Evolutionary conservation across 1,140 invertebrate genomes (phyloP), one percentile per base, ranked within the genome.

Genomic region (Vanessa atalanta): DNA sequence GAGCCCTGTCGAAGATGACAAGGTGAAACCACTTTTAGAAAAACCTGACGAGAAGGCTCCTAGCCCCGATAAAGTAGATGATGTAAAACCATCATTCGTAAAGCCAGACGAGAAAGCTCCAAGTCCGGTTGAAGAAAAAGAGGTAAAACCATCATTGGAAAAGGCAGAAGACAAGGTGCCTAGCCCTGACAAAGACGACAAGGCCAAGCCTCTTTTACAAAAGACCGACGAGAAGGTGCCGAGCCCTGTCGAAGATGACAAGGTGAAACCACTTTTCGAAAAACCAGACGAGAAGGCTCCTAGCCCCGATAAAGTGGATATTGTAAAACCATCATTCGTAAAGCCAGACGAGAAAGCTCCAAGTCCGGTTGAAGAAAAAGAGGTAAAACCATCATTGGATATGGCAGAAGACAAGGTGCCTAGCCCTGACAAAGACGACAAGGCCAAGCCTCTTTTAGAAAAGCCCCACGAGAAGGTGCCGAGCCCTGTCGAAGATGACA

Each of bases 41-140:
- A 37, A 13, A 11, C 5, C 5, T 6, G 47, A 48, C 2, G 11
- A 79, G 7, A 78, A 81, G 61, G 43, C 37, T 2, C n/a, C 55
- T 9, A 78, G 74, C 26, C 78, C 73, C 8, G 6, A 43, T 0
- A 75, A 77, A 20, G 48, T 67, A n/a, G 75, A 67, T 3, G 72
- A 74, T 7, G 13, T 15, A 6, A 76, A 65, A 20, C 69, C 72
- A 23, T 9, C 43, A 2, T 26, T 61, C 15, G 47, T 51, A 8
- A 70, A 75, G 26, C 65, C 47, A 3, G 65, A 73, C 14, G 15
- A 43, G 43, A 75, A 75, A 50, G 65, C 20, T 64, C 16, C 47
- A 16, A 73, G 9, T 9, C 9, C 47, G 2, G 3, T 48, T 15
- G 11, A 48, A 15, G 47, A 48, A 15, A 1, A 48, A 3, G 14